A percentile compares a stretch with the other conserved stretches of the same genome.
phyloP scores from a whole-genome alignment of 2,113 vertebrate species.

The Pampusana beccarii region DNA sequence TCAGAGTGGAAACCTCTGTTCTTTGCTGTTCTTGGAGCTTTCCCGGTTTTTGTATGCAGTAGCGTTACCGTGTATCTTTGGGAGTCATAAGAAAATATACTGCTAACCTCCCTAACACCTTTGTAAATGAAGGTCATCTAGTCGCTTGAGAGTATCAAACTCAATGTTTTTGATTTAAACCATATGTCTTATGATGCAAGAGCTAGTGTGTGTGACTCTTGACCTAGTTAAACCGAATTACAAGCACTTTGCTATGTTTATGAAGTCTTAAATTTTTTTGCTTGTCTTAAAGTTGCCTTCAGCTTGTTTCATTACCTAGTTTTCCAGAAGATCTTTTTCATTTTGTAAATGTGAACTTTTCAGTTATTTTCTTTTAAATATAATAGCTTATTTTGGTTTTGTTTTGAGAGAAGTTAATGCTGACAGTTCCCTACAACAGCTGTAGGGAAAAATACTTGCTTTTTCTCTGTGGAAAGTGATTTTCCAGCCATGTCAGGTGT shows the following conservation, averaged over 20 bases:
- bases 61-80: not conserved
- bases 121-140: not conserved
- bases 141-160: not conserved
- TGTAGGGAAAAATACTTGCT: not conserved
- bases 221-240: not conserved
- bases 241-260: not conserved
- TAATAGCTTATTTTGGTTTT: not conserved
- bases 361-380: not conserved
- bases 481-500: not conserved
- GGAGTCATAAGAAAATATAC: not conserved
- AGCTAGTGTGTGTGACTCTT: not conserved
- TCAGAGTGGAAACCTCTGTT: not conserved
- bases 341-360: not conserved
- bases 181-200: not conserved
- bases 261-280: not conserved
- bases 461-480: not conserved
- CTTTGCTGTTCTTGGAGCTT: not conserved
- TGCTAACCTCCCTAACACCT: not conserved
- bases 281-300: not conserved
- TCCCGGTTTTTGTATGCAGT: not conserved
- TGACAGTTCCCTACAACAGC: not conserved
- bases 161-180: constrained; percentile 2
- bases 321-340: not conserved
- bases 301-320: not conserved
- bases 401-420: not conserved